phyloP scores from a whole-genome alignment of 2,113 vertebrate genomes.

The Pongo abelii region DNA sequence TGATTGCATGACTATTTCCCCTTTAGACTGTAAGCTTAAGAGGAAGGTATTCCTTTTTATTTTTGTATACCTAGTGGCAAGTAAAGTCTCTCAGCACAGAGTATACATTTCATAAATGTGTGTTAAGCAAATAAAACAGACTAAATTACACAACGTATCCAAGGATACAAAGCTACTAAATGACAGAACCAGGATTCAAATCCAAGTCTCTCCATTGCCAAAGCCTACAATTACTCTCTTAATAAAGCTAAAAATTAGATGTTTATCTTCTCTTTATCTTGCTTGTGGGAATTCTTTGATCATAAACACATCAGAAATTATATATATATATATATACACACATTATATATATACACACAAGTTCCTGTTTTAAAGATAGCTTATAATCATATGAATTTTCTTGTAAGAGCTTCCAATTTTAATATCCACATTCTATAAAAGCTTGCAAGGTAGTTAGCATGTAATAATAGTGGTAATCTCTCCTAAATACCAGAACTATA shows the following conservation, averaged over 20 bases:
- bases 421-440: conserved; percentile 16
- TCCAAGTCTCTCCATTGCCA: background rate
- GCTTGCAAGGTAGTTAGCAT: background rate
- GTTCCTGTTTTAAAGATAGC: background rate
- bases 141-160: background rate
- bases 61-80: background rate
- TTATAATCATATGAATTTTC: conserved; percentile 26
- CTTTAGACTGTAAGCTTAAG: background rate
- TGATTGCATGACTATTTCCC: background rate
- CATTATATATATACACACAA: background rate
- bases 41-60: background rate
- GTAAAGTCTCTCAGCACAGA: conserved; percentile 19
- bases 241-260: conserved; percentile 38
- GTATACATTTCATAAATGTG: conserved; percentile 14
- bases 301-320: conserved; percentile 15
- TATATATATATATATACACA: background rate
- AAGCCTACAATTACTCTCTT: conserved; percentile 18
- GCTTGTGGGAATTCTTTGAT: conserved; percentile 46
- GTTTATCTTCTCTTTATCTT: background rate
- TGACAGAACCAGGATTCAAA: conserved; percentile 40
- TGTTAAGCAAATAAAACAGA: conserved; percentile 45
- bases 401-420: background rate
- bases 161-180: conserved; percentile 26
- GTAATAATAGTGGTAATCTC: background rate
- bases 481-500: conserved; percentile 36